A percentile compares a stretch with the other conserved stretches of the same genome.
These are phyloP conservation scores for Himalopsyche tibetana DNA, from an alignment of 2,888 invertebrate genomes.

Conservation along the genomic window DNA sequence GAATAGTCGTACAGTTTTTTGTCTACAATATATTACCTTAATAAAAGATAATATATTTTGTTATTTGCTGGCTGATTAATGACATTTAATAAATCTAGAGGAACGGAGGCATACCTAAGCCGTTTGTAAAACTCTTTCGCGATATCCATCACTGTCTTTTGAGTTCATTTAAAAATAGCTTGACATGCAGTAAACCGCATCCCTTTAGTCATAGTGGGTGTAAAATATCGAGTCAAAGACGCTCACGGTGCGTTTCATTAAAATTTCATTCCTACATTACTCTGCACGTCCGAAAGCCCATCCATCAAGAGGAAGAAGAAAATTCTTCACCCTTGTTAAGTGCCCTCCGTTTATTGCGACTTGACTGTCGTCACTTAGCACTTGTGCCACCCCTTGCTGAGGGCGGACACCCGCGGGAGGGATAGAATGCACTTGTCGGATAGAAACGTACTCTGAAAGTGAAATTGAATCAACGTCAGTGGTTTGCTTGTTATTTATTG, in stretches of 20 bases:
- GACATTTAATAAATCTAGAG: too few species aligned
- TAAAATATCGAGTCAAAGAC: constrained; percentile 10
- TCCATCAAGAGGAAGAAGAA: constrained; percentile 26
- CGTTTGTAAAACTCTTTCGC: background rate
- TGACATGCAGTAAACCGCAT: background rate
- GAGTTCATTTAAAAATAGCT: background rate
- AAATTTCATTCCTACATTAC: constrained; percentile 19
- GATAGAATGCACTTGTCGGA: background rate
- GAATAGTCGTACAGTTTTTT: too few species aligned
- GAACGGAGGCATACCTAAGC: too few species aligned
- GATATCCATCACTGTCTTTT: background rate
- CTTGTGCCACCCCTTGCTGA: background rate
- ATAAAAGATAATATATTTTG: too few species aligned
- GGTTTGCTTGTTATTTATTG: background rate
- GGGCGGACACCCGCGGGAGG: background rate
- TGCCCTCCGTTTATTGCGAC: constrained; percentile 30
- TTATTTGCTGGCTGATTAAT: too few species aligned
- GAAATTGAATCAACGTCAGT: constrained; percentile 19
- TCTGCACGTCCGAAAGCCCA: constrained; percentile 19
- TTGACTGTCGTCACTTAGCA: constrained; percentile 26
- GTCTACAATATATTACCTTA: too few species aligned
- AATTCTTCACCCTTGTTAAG: constrained; percentile 34
- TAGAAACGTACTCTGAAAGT: background rate
- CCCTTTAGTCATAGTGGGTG: background rate
- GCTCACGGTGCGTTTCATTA: background rate